A percentile compares a stretch with the other conserved stretches of the same genome.
phyloP scores from a whole-genome alignment of 2,113 vertebrate species.

The Pterophyllum scalare region DNA sequence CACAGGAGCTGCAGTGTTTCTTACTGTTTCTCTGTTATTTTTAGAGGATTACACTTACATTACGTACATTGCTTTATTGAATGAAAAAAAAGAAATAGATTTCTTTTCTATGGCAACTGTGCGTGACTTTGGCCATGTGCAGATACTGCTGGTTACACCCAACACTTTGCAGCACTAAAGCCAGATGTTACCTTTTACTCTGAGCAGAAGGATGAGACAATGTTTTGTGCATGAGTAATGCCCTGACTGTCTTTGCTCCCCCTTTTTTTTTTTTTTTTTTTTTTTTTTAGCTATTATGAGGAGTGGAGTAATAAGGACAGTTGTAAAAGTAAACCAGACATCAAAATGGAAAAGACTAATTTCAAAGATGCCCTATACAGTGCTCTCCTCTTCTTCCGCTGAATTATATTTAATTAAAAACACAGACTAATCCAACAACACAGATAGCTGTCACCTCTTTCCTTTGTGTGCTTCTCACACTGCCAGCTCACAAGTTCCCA shows the following conservation, averaged over 20 bases:
- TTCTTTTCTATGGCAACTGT: conserved; percentile 29
- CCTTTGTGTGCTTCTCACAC: conserved; percentile 62
- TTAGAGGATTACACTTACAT: neutral
- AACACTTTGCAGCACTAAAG: conserved; percentile 27
- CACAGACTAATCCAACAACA: conserved; percentile 41
- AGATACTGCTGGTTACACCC: conserved; percentile 1
- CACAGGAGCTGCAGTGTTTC: conserved; percentile 1
- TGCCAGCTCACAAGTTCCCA: conserved; percentile 63
- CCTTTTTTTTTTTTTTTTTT: too few relatives aligned
- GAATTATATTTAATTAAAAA: conserved; percentile 62
- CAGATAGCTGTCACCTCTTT: conserved; percentile 26
- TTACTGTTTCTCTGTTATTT: neutral
- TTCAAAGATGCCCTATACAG: conserved; percentile 25
- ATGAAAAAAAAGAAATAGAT: conserved; percentile 6
- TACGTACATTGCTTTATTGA: neutral
- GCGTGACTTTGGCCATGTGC: conserved; percentile 26
- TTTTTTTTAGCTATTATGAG: conserved; percentile 13
- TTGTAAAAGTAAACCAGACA: conserved; percentile 44
- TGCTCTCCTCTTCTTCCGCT: conserved; percentile 28
- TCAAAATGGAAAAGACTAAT: conserved; percentile 37
- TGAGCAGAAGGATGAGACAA: conserved; percentile 42
- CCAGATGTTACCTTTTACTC: conserved; percentile 63
- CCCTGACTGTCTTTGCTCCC: conserved; percentile 27
- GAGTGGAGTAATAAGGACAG: conserved; percentile 33
- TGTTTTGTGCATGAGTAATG: conserved; percentile 62